Base-by-base conservation (phyloP, 2,113 vertebrate genomes). In the Orycteropus afer region DNA sequence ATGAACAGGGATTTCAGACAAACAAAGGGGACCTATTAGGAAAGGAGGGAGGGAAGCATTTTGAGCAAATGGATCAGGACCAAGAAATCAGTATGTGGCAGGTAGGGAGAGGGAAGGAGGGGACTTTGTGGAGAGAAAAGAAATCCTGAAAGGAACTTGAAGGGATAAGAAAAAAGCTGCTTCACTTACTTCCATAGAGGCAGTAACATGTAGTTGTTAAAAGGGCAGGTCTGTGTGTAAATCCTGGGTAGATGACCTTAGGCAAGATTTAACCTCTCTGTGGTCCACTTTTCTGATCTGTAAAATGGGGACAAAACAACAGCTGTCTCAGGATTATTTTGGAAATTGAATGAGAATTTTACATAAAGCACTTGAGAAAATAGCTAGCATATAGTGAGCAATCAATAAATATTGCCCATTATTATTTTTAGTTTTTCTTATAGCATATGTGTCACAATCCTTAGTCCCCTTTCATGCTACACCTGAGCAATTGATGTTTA, bases 251-350 rank as follows among this genome's bases (percentile, higher is more conserved):
- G 32, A 20, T 55, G 22, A 91, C 29, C 57, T 47, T 45, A n/a
- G 37, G 45, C 45, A 76, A 65, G 83, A 91, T 65, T 91, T 73
- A 45, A 89, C 12, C 25, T 87, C 45, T 78, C 37, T 53, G 22
- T 74, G 15, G 45, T 73, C 92, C 67, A 71, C 51, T 86, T 82
- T 95, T 59, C 78, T 80, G 59, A 71, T 73, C 65, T 85, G 34
- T 29, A 90, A 85, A 85, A 63, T 88, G 55, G 59, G 2, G 1
- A 51, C 45, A 77, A 71, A 53, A 9, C 23, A 47, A 25, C 15
- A 13, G 27, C 45, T 80, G 42, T 89, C 53, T 65, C 59, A 77
- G 37, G 22, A 29, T 53, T 84, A 34, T 74, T 86, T 73, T n/a
- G 17, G 88, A 94, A 27, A 88, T 71, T 69, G 81, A 86, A 53